These are phyloP conservation scores for Lucilia cuprina DNA, from an alignment of 1,140 invertebrate genomes.

Conservation along the genomic window DNA sequence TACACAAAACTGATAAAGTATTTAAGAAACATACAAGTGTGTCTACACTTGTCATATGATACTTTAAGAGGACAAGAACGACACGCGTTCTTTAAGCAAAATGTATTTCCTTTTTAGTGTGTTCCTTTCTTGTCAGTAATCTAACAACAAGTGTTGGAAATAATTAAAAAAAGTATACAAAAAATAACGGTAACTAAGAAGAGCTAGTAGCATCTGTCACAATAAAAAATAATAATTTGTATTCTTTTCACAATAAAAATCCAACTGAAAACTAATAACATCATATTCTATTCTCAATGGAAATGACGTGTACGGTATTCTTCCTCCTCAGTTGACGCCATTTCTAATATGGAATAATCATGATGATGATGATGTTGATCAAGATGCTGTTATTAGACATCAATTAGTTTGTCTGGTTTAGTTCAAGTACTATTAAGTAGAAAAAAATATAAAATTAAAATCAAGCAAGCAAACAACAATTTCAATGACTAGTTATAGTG, in stretches of 20 bases:
- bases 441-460: neutral
- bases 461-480: neutral
- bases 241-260: neutral
- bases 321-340: conserved; percentile 19
- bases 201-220: neutral
- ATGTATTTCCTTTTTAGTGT: conserved; percentile 19
- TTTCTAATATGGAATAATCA: neutral
- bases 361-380: neutral
- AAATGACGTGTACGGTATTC: neutral
- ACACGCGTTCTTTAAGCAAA: conserved; percentile 11
- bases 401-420: conserved; percentile 16
- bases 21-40: neutral
- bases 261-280: neutral
- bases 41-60: conserved; percentile 14
- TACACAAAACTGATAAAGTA: neutral
- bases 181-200: neutral
- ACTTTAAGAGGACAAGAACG: neutral
- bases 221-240: neutral
- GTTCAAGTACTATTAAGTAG: neutral
- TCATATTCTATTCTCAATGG: neutral
- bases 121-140: neutral
- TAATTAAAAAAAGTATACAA: neutral
- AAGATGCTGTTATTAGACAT: conserved; percentile 18
- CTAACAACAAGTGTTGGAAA: conserved; percentile 11
- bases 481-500: neutral